Base-by-base conservation (phyloP, 2,888 invertebrate species). In the Nycteola revayana region DNA sequence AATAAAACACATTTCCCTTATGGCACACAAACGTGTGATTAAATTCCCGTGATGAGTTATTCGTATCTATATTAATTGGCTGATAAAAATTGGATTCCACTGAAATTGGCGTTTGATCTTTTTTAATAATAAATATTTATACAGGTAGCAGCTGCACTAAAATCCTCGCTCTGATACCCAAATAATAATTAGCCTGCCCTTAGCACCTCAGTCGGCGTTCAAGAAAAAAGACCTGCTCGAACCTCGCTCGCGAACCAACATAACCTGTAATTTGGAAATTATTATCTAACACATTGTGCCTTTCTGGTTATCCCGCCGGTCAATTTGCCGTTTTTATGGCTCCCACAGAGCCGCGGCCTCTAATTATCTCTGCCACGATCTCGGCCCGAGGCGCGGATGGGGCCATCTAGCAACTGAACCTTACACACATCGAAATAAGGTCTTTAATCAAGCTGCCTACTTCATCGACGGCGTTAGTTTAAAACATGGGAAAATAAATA, bases 271-370 rank as follows among this genome's bases (percentile, higher is more conserved):
- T 87, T 88, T 87, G 86, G 86, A 88, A 88, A 87, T 88, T 87
- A 87, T 87, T 87, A 87, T 88, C 87, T 88, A 88, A 88, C 88
- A 88, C 87, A 88, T 88, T 88, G 86, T 87, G 88, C 87, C 88
- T 88, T 87, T 88, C 85, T 87, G 87, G 83, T 84, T 87, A 86
- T 88, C 88, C 87, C 88, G 87, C 85, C 87, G 88, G 88, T 87
- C 87, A 88, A 87, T 88, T 88, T 87, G 87, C 87, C 76, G 87
- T 88, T 88, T 88, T 88, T 87, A 88, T 88, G 83, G 87, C 87
- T 84, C 81, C 86, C 85, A 85, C 84, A 81, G 78, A 73, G 85
- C 84, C 75, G 80, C 83, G 84, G 80, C 76, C 84, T 88, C 84
- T 88, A 87, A 88, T 88, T 87, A 88, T 87, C 80, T 82, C 75